phyloP scores from a whole-genome alignment of 1,140 invertebrate genomes.

The Zeugodacus cucurbitae region DNA sequence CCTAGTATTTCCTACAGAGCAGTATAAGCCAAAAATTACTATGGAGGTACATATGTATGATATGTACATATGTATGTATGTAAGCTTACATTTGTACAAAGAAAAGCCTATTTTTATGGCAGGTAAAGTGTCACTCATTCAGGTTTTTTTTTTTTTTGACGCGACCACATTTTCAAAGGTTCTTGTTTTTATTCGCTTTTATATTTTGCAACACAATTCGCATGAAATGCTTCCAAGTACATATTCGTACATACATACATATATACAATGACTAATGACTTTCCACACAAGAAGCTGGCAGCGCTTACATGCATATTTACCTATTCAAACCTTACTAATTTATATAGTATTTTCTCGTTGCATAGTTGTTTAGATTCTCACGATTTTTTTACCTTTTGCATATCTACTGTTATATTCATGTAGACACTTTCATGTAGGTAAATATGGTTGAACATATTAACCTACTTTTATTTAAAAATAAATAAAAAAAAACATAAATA shows the following conservation, averaged over 20 bases:
- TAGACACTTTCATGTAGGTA: background rate
- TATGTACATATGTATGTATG: background rate
- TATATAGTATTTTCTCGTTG: background rate
- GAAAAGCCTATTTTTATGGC: slow-evolving; percentile 25
- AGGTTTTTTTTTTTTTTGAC: slow-evolving; percentile 13
- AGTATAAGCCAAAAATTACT: background rate
- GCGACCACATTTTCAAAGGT: background rate
- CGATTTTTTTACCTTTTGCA: background rate
- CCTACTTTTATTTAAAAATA: slow-evolving; percentile 26
- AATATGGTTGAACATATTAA: background rate
- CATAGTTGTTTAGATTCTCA: background rate
- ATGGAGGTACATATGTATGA: too few relatives aligned
- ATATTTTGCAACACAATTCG: slow-evolving; percentile 21
- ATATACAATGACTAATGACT: background rate
- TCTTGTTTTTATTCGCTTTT: background rate
- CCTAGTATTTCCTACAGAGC: background rate
- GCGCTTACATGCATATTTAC: background rate
- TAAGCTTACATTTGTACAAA: background rate
- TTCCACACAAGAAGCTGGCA: background rate
- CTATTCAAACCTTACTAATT: background rate
- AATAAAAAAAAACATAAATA: background rate
- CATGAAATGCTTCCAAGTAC: background rate
- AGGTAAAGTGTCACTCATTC: slow-evolving; percentile 8
- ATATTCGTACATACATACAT: background rate
- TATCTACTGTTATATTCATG: background rate